Conservation (phyloP, 1,140 invertebrate genomes). For the Drosophila mauritiana region DNA sequence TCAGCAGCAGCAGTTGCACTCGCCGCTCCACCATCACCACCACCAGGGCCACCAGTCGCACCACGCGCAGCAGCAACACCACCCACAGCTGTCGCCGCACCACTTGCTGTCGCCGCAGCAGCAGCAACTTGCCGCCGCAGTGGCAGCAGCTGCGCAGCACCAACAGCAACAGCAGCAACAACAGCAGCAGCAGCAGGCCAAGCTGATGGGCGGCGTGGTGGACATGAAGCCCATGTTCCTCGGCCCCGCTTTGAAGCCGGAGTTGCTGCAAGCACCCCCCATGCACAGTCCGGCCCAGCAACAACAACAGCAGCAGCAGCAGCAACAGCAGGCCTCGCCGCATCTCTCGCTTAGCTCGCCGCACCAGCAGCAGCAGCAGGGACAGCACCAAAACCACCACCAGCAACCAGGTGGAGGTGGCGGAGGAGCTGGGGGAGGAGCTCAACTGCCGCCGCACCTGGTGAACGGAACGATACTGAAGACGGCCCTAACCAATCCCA, state of each 20-base stretch:
- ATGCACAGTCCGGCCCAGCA: slow-evolving; percentile 74
- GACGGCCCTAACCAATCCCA: slow-evolving; percentile 96
- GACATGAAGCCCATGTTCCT: slow-evolving; percentile 80
- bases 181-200: slow-evolving; percentile 79
- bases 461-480: slow-evolving; percentile 96
- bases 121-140: slow-evolving; percentile 74
- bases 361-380: slow-evolving; percentile 68
- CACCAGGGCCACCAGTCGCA: slow-evolving; percentile 73
- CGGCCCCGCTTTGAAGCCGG: slow-evolving; percentile 70
- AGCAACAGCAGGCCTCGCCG: slow-evolving; percentile 68
- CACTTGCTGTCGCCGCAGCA: slow-evolving; percentile 78
- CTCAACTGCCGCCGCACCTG: slow-evolving; percentile 88
- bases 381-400: slow-evolving; percentile 85
- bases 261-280: slow-evolving; percentile 65
- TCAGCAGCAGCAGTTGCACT: slow-evolving; percentile 85
- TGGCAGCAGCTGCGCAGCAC: slow-evolving; percentile 51
- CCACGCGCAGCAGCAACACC: slow-evolving; percentile 80
- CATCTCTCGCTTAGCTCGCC: slow-evolving; percentile 57
- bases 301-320: slow-evolving; percentile 34
- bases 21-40: slow-evolving; percentile 71
- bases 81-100: slow-evolving; percentile 80
- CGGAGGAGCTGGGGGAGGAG: slow-evolving; percentile 7
- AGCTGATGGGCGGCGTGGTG: slow-evolving; percentile 61
- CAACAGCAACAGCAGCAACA: slow-evolving; percentile 65
- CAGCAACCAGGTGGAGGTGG: slow-evolving; percentile 42